These are phyloP conservation scores for Meandrusa payeni DNA, from an alignment of 2,888 invertebrate genomes.

Conservation along the genomic window DNA sequence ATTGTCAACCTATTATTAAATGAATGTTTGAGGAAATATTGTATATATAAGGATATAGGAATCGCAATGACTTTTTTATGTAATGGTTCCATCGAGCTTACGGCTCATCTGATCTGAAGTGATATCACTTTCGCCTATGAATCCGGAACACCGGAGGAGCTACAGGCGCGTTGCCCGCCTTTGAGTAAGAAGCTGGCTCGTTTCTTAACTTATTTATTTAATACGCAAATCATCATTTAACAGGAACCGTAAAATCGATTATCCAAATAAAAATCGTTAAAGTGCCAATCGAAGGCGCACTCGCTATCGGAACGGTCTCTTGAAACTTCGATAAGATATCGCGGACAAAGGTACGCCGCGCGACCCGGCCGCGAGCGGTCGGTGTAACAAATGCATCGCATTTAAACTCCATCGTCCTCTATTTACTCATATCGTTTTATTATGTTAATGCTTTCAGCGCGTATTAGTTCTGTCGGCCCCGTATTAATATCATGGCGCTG, in stretches of 20 bases:
- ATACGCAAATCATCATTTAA: conserved; percentile 6
- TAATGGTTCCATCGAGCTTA: too few species aligned
- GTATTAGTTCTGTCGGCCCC: conserved; percentile 36
- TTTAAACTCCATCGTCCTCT: conserved; percentile 25
- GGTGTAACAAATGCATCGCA: conserved; percentile 26
- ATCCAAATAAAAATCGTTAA: not conserved
- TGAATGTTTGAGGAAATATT: too few species aligned
- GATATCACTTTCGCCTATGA: too few species aligned
- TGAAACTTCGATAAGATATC: conserved; percentile 13
- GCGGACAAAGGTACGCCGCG: conserved; percentile 13
- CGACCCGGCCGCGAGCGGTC: conserved; percentile 23
- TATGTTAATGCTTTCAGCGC: conserved; percentile 35
- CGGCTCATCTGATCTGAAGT: too few species aligned
- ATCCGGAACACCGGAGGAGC: too few species aligned
- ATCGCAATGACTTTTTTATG: too few species aligned
- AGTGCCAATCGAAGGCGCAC: conserved; percentile 2
- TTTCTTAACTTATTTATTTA: conserved; percentile 4
- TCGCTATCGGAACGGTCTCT: conserved; percentile 8
- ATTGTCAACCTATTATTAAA: too few species aligned
- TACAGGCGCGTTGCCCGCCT: too few species aligned
- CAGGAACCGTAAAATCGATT: conserved; percentile 11
- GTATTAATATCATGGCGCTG: conserved; percentile 36
- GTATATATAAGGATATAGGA: too few species aligned
- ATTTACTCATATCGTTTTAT: conserved; percentile 31
- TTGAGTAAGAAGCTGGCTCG: too few species aligned